Evolutionary conservation across 2,797 vertebrate species (phyloP), one percentile per base, ranked within the genome.

Genomic region (Onychomys torridus): DNA sequence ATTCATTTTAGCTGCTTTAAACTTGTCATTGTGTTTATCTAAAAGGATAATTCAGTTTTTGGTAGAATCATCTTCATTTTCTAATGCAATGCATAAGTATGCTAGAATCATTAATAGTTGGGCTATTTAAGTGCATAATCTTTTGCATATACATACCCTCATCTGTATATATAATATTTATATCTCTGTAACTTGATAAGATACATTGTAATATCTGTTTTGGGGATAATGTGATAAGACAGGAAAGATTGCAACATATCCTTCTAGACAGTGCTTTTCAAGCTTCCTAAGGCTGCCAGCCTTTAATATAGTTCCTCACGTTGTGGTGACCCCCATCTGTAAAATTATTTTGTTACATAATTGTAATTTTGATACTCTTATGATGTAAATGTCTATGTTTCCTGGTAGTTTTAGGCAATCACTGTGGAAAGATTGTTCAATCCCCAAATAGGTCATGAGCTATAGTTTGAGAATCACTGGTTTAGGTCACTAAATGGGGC

Each of bases 1-100:
- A 37, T 63, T 71, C 65, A 65, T 82, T 69, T 95, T 75, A 93
- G 34, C 12, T 73, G 6, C 83, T 95, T 95, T 85, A 67, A 94
- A 78, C n/a, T 83, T 94, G 73, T 78, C 25, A 97, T 97, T 79
- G 2, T 91, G 87, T 95, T 95, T 84, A 85, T 59, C 49, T 81
- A n/a, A 52, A 23, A 93, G 52, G 19, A 32, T 87, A 95, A 94
- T 57, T 0, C 32, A 84, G 1, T 55, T 97, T 93, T 95, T 76
- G 25, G n/a, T 79, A 34, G 14, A 92, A 7, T 6, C 46, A 75
- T 65, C 91, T 96, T 95, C 52, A 93, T 96, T 97, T 89, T 52
- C 37, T 96, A 96, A 87, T 88, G 21, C 67, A 86, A 43, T 84
- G 37, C 4, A 46, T 0, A 0, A 89, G 12, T 61, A 87, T 46